phyloP scores from a whole-genome alignment of 1,140 invertebrate genomes.

The Glossosoma conforme region DNA sequence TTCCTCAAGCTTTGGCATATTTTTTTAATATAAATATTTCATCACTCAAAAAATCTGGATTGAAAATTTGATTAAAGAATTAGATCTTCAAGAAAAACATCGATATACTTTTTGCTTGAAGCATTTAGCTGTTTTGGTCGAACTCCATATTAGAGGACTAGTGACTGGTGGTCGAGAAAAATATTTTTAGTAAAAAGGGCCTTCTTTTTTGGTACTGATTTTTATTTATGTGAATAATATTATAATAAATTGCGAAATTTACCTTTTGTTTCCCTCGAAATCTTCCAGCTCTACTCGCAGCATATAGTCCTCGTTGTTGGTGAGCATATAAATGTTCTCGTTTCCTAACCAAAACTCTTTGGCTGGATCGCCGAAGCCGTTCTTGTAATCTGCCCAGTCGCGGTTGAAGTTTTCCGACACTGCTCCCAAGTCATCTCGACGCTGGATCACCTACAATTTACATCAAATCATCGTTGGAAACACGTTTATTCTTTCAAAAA shows the following conservation, averaged over 20 bases:
- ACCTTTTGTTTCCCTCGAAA: constrained; percentile 90
- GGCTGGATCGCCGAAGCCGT: constrained; percentile 87
- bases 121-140: too few species aligned
- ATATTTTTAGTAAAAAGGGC: neutral
- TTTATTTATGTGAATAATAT: neutral
- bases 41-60: too few species aligned
- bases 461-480: too few species aligned
- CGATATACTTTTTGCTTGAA: too few species aligned
- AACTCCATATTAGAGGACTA: too few species aligned
- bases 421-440: constrained; percentile 80
- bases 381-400: constrained; percentile 94
- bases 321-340: constrained; percentile 91
- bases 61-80: too few species aligned
- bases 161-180: neutral
- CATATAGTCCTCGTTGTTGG: constrained; percentile 89
- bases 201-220: neutral
- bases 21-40: too few species aligned
- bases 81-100: too few species aligned
- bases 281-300: constrained; percentile 86
- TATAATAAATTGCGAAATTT: constrained; percentile 19
- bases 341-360: constrained; percentile 93
- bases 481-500: too few species aligned
- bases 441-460: constrained; percentile 72
- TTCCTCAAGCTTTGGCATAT: too few species aligned
- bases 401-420: constrained; percentile 88